Evolutionary conservation across 2,113 vertebrate genomes (phyloP), one percentile per base, ranked within the genome.

Genomic region (Bungarus multicinctus): DNA sequence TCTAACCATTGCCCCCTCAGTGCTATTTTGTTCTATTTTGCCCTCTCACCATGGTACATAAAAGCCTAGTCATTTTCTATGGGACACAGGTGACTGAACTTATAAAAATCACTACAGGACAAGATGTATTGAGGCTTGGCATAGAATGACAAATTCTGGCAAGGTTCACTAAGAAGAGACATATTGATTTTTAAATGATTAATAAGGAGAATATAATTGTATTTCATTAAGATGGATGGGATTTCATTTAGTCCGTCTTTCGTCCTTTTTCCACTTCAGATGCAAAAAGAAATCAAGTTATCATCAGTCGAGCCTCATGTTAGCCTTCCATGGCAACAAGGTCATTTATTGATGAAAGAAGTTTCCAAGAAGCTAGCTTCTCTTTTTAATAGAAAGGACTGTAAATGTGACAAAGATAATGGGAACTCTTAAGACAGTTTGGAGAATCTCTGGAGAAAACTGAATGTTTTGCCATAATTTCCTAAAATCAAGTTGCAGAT

Each of bases 141-240:
- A 97, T 96, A 95, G 96, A 98, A 99, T 99, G 99, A 99, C 99
- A 99, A 99, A 99, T 99, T 98, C 98, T 98, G 98, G 98, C 96
- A 95, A 98, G 98, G 98, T 98, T 98, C 98, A 98, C 98, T 97
- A 98, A 98, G 98, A 99, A 98, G 98, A 99, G 99, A 99, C 98
- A 98, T 99, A 99, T 99, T 99, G 99, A 99, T 99, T 99, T 99
- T 98, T 99, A 99, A 99, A 99, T 99, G 99, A 99, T 99, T 99
- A 99, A 99, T 99, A 99, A 99, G 99, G 98, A 99, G 99, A 99
- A 99, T 99, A 99, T 99, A 99, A 99, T 99, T 99, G 99, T 99
- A 99, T 99, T 99, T 99, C 99, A 99, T 99, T 99, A 99, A 99
- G 99, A 99, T 99, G 99, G 99, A 99, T 99, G 99, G 98, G 98